Evolutionary conservation across 1,140 invertebrate genomes (phyloP), one percentile per base, ranked within the genome.

Genomic region (Penaeus chinensis): DNA sequence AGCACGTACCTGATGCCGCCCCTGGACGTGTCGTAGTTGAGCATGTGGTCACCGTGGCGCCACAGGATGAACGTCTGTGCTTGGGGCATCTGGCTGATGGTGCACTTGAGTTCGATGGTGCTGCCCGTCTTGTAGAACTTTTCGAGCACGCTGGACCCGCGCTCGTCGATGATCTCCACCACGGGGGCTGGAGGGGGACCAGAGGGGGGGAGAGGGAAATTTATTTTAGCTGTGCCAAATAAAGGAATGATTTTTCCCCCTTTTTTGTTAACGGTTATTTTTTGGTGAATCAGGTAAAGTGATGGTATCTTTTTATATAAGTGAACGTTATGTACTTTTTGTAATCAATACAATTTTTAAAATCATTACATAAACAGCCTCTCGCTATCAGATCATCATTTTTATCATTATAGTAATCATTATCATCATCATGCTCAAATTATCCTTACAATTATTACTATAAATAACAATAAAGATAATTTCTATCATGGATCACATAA

Each of bases 61-160:
- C 96, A 97, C 83, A 94, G 95, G 89, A 96, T 95, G 92, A 96
- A 96, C 78, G 95, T 90, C 79, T 90, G 90, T 4, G 89, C 88
- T 24, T 91, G 88, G 0, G 86, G 90, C 90, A 96, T 95, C 92
- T 96, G 95, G 90, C 95, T 96, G 91, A 97, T 96, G 90, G 96
- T 94, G 91, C 96, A 97, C 90, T 96, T 95, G 85, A 97, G 93
- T 92, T 97, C 96, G 91, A 97, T 96, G 89, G 96, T 97, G 90
- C 95, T 96, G 74, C 96, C 96, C 87, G 96, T 95, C 92, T 97
- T 96, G 93, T 96, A 97, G 92, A 96, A 96, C 93, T 96, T 96
- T 92, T 96, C 96, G 87, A 95, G 94, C 8, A 96, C 95, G n/a
- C 95, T 94, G 54, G 94, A 94, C 42, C 95, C 96, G 89, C 96